phyloP scores from a whole-genome alignment of 2,113 vertebrate species.

The Hydrolagus affinis region DNA sequence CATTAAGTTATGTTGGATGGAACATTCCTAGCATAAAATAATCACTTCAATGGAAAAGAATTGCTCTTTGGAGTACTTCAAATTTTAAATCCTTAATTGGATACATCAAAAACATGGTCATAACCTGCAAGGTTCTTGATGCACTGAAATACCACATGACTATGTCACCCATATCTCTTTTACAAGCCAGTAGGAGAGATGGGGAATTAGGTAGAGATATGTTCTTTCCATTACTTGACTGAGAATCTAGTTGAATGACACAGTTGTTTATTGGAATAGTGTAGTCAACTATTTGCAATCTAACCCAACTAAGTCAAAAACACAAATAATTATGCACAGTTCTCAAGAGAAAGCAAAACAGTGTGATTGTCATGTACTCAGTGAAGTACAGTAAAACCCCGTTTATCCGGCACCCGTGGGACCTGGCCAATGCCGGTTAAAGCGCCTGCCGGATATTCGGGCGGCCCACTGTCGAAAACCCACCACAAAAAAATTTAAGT shows the following conservation, averaged over 20 bases:
- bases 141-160: background rate
- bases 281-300: constrained; percentile 14
- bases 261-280: background rate
- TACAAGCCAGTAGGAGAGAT: background rate
- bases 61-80: background rate
- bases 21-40: background rate
- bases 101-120: background rate
- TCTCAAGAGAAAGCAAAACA: constrained; percentile 29
- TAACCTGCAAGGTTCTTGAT: background rate
- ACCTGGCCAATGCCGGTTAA: no score
- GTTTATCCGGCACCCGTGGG: no score
- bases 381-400: no score
- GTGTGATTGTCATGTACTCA: constrained; percentile 9
- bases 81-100: background rate
- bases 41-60: background rate
- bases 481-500: no score
- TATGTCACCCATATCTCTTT: background rate
- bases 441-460: no score
- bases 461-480: no score
- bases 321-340: background rate
- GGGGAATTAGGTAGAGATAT: background rate
- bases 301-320: background rate
- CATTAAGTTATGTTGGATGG: background rate
- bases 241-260: background rate
- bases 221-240: background rate